Evolutionary conservation across 2,888 invertebrate species (phyloP).

Genomic region (Myathropa florea): DNA sequence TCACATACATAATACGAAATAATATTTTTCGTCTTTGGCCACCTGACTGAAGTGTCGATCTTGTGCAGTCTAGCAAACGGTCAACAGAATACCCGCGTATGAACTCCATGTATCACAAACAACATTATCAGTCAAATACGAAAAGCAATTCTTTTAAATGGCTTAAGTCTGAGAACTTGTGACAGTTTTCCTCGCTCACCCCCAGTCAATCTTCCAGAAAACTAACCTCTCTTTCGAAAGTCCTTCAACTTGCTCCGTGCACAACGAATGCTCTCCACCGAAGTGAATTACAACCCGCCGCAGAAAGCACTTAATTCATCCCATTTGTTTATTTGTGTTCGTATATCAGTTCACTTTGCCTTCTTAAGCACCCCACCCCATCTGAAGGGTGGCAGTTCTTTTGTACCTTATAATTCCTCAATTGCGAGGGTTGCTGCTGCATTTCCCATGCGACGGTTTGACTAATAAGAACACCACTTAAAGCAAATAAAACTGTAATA

Average conservation of each 20-base stretch:
- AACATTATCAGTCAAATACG: background rate
- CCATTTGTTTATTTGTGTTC: constrained; percentile 59
- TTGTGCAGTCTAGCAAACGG: background rate
- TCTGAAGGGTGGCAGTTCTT: background rate
- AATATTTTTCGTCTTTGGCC: no score
- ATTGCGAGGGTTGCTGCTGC: constrained; percentile 43
- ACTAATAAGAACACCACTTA: constrained; percentile 72
- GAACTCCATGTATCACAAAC: no score
- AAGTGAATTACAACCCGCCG: constrained; percentile 49
- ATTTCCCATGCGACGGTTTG: constrained; percentile 60
- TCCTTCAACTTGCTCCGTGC: background rate
- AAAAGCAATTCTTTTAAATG: background rate
- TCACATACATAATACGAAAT: no score
- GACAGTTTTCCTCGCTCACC: background rate
- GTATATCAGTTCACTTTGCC: constrained; percentile 58
- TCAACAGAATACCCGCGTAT: background rate
- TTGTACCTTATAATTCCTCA: constrained; percentile 40
- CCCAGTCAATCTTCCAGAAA: background rate
- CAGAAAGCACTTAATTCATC: constrained; percentile 65
- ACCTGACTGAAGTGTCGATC: no score
- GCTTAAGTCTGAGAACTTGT: background rate
- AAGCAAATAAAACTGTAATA: constrained; percentile 73
- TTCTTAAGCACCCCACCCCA: constrained; percentile 22
- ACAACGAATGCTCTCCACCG: background rate
- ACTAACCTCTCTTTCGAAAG: background rate